These are phyloP conservation scores for Leptinotarsa juncta DNA, from an alignment of 2,888 invertebrate species.

Conservation along the genomic window DNA sequence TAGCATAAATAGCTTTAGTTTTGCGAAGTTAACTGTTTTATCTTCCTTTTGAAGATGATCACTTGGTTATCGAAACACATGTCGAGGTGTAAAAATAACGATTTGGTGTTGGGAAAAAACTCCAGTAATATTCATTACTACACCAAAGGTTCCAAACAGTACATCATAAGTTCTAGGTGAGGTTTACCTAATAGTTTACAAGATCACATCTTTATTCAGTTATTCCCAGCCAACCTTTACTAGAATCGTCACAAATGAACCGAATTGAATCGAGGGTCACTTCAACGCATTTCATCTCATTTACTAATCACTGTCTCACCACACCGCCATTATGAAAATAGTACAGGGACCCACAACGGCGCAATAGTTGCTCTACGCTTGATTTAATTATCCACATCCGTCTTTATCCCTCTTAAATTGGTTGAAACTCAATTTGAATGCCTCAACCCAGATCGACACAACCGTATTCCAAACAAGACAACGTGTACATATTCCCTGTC, in stretches of 20 bases:
- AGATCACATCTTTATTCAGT: background rate
- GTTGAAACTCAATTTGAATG: slow-evolving; percentile 18
- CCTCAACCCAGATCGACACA: background rate
- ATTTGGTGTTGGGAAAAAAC: too few relatives aligned
- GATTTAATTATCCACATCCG: slow-evolving; percentile 41
- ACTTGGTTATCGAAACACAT: too few relatives aligned
- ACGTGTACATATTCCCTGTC: background rate
- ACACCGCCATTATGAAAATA: slow-evolving; percentile 4
- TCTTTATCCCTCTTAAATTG: slow-evolving; percentile 36
- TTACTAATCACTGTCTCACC: slow-evolving; percentile 14
- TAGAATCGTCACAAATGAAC: background rate
- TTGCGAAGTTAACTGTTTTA: too few relatives aligned
- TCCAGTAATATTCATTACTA: too few relatives aligned
- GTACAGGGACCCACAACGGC: slow-evolving; percentile 16
- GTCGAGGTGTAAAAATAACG: too few relatives aligned
- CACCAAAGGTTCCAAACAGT: too few relatives aligned
- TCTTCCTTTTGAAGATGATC: too few relatives aligned
- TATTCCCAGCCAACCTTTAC: background rate
- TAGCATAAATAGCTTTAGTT: too few relatives aligned
- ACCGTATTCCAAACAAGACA: slow-evolving; percentile 8
- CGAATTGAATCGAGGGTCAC: background rate
- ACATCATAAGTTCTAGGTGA: too few relatives aligned
- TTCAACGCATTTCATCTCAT: slow-evolving; percentile 5
- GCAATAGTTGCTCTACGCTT: slow-evolving; percentile 27
- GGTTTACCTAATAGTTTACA: too few relatives aligned